Base-by-base conservation (phyloP, 2,113 vertebrate species). In the Crotalus viridis region DNA sequence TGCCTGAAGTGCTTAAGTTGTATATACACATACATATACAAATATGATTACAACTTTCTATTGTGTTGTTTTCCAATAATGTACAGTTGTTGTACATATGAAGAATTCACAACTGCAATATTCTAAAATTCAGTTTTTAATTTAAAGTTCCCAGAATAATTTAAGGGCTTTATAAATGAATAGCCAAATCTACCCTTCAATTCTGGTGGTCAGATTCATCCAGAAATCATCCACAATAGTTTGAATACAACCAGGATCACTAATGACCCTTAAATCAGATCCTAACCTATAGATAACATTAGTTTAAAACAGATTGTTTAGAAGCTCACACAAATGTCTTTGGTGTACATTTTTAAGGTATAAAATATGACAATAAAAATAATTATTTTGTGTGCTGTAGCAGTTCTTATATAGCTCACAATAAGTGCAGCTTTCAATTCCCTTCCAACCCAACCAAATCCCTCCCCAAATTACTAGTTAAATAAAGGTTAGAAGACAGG, bases 291-390 rank as follows among this genome's bases (percentile, higher is more conserved):
- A 94, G 97, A 96, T 95, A 91, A 96, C 97, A 96, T 96, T 96
- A 97, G 96, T 97, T 96, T 98, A 96, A 97, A 97, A 97, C 96
- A 97, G 97, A 98, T 95, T 96, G 96, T 97, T 97, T 97, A 98
- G 98, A 98, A 97, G 97, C 98, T 98, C 95, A 95, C 97, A 97
- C 97, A 95, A 97, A 98, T 97, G 97, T 99, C 98, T 99, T 99
- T 99, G 99, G 99, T 98, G 98, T 98, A 97, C 97, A 97, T 94
- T 97, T 97, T 97, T 97, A 98, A 98, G 97, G 97, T 98, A 98
- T 96, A 98, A 98, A 98, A 98, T 97, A 98, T 97, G 96, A 97
- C 97, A 98, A 98, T 98, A 98, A 98, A 98, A 98, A 98, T 98
- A 98, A 97, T 97, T 97, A 98, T 98, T 98, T 97, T 98, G 97